Evolutionary conservation across 2,113 vertebrate species (phyloP).

Genomic region (Sardina pilchardus): DNA sequence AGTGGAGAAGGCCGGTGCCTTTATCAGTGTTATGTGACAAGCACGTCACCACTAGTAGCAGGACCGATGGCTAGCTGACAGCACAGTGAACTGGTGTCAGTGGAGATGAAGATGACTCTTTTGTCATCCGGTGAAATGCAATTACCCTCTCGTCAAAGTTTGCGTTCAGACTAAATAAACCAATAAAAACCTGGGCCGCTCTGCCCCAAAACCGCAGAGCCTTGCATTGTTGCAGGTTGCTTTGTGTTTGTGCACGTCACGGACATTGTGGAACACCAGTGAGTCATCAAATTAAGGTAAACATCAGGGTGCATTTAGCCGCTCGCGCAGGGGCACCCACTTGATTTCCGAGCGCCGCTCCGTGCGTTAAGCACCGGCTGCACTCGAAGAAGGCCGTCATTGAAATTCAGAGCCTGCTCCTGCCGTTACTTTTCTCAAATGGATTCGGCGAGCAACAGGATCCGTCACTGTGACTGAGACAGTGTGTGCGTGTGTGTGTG

Average conservation of each 20-base stretch:
- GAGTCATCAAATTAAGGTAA: constrained; percentile 21
- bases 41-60: background rate
- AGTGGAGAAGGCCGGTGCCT: background rate
- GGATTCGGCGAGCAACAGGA: constrained; percentile 43
- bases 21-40: background rate
- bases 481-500: constrained; percentile 3
- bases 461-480: constrained; percentile 39
- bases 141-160: constrained; percentile 8
- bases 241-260: background rate
- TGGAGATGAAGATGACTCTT: background rate
- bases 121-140: background rate
- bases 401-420: constrained; percentile 44
- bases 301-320: constrained; percentile 8
- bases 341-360: background rate
- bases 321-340: background rate
- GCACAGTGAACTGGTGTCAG: background rate
- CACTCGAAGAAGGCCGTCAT: constrained; percentile 22
- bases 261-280: background rate
- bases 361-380: background rate
- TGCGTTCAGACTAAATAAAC: background rate
- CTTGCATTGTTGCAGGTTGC: background rate
- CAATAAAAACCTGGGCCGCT: background rate
- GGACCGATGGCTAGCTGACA: background rate
- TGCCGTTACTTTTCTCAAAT: constrained; percentile 39
- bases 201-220: background rate